Base-by-base conservation (phyloP, 2,888 invertebrate genomes). In the Cheilosia vulpina region DNA sequence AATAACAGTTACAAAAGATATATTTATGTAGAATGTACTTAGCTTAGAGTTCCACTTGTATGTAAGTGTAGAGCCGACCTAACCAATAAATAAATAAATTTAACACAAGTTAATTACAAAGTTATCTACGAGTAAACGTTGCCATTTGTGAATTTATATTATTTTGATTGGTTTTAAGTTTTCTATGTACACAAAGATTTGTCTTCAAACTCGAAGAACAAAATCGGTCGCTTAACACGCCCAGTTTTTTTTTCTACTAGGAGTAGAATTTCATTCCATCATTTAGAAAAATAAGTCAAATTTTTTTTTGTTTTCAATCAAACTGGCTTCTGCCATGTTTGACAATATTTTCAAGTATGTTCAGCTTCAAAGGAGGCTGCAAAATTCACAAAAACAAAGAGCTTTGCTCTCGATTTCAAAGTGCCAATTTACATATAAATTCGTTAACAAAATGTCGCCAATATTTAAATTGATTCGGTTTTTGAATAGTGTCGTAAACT, bases 391-490 rank as follows among this genome's bases (percentile, higher is more conserved):
- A 47, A 21, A 66, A 58, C 47, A 45, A 57, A 63, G 2, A 66
- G 38, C 9, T 34, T 68, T 45, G 5, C 45, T 50, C 65, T 63
- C 63, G 52, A 65, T 71, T 57, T 62, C 19, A 75, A 62, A 15
- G 45, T 62, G 55, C 73, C 76, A 69, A 71, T 50, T 31, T 43
- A 34, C 55, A 47, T 50, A 34, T 66, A 68, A 76, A 60, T 72
- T 76, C 76, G 77, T 58, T 38, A 11, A 87, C 65, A 27, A 81
- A 77, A 53, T 85, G 41, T 34, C 66, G 63, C 77, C 43, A 17
- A 53, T 27, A 34, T 89, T 92, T 92, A 92, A 89, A 92, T 90
- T 57, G 92, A 91, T 89, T 92, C 92, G 45, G 92, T 91, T 90
- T 92, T 92, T 52, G 90, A 90, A 87, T 90, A 92, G 84, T 90